Evolutionary conservation across 2,113 vertebrate genomes (phyloP).

Genomic region (Cyrtonyx montezumae): DNA sequence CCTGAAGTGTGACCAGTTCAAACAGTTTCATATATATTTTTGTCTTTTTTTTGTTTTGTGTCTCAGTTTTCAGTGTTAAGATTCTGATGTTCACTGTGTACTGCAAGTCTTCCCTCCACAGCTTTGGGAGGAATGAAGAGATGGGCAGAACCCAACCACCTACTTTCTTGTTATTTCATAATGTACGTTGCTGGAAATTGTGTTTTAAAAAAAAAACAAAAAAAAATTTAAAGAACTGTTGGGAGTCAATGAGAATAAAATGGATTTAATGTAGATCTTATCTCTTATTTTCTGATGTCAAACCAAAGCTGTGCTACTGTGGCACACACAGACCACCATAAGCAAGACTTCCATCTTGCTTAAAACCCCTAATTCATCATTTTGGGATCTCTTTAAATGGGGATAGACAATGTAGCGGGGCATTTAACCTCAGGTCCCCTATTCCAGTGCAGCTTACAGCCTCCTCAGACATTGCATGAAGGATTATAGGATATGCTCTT

Average conservation of each 20-base stretch:
- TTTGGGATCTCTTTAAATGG: neutral
- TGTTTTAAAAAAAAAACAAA: neutral
- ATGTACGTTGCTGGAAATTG: slow-evolving; percentile 76
- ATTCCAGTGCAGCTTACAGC: neutral
- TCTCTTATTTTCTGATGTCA: neutral
- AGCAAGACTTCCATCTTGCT: neutral
- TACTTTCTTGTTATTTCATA: slow-evolving; percentile 73
- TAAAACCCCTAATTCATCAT: neutral
- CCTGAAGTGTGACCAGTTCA: slow-evolving; percentile 75
- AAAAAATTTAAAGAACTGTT: slow-evolving; percentile 45
- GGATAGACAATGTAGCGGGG: neutral
- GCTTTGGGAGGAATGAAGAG: slow-evolving; percentile 50
- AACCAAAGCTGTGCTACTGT: neutral
- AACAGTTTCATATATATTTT: slow-evolving; percentile 78
- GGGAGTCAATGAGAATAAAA: slow-evolving; percentile 78
- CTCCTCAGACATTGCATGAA: neutral
- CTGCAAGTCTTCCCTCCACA: slow-evolving; percentile 63
- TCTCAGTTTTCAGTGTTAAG: slow-evolving; percentile 77
- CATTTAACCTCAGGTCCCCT: neutral
- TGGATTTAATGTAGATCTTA: slow-evolving; percentile 73
- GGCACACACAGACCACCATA: rapidly evolving
- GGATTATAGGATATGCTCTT: neutral
- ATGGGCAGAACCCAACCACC: slow-evolving; percentile 54
- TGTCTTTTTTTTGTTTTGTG: slow-evolving; percentile 57
- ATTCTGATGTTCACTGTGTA: slow-evolving; percentile 71